Base-by-base conservation (phyloP, 2,888 invertebrate genomes). In the Xestia rhomboidea region DNA sequence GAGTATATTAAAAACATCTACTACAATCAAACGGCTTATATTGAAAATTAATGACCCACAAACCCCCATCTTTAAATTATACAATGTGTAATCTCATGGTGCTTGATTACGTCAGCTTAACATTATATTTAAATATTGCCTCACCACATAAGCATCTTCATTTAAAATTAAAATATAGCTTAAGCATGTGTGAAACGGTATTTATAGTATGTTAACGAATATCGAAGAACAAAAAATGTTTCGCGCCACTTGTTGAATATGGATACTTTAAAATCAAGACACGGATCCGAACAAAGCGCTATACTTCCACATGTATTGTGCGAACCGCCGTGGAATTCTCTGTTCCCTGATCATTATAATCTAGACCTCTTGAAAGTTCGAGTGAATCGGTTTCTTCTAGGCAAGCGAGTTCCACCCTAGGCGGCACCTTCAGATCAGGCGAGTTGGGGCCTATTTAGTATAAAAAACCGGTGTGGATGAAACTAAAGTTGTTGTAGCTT, bases 111-210 rank as follows among this genome's bases (percentile, higher is more conserved):
- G 83, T 87, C 81, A 87, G 24, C 63, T 34, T 21, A 24, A 63
- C 70, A 70, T 64, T 60, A 63, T 63, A 75, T 84, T 83, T 77
- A 83, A 75, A 75, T 70, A 84, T 84, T 87, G 69, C 85, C 81
- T 90, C 89, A 89, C 62, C 72, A 62, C 49, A 49, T 67, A 87
- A 87, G 76, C 79, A 89, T 90, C 83, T 85, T 79, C 82, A 88
- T 90, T 87, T 87, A 67, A 80, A 86, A 83, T 87, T 86, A 76
- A 83, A 87, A 87, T 85, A 63, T 69, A 71, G 34, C 74, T 71
- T 81, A 69, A 75, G 75, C 27, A 71, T 82, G 68, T 82, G 75
- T 51, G 46, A 71, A 78, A 77, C 77, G 77, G 81, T 83, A 77
- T 82, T 77, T 57, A 77, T 83, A 73, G 74, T 71, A 81, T 62